Conservation (phyloP, 2,797 vertebrate species). For the Benthosema pterotum region DNA sequence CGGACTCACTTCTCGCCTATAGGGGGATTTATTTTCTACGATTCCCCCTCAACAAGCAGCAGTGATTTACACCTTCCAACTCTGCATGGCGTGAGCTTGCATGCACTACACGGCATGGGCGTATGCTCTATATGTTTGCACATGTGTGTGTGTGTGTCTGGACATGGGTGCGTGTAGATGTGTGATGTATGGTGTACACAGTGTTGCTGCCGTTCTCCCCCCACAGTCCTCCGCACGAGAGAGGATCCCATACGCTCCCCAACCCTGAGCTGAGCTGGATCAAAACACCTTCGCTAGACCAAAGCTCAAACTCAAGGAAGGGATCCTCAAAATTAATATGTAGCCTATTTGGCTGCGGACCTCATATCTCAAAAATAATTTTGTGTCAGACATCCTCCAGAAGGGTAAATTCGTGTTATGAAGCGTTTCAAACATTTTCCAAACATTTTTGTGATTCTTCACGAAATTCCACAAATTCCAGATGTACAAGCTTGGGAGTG, state of each 20-base stretch:
- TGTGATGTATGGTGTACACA: slow-evolving; percentile 32
- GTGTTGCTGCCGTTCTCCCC: slow-evolving; percentile 12
- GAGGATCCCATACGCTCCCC: slow-evolving; percentile 12
- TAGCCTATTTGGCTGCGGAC: too few species aligned
- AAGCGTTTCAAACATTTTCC: too few species aligned
- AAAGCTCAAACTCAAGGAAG: too few species aligned
- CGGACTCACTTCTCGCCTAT: neutral
- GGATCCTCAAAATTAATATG: too few species aligned
- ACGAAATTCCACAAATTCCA: too few species aligned
- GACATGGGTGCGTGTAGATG: slow-evolving; percentile 10
- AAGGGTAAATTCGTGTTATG: too few species aligned
- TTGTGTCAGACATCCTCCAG: too few species aligned
- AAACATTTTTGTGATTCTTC: too few species aligned
- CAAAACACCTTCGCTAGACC: slow-evolving; percentile 35
- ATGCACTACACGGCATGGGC: slow-evolving; percentile 2
- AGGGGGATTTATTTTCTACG: neutral
- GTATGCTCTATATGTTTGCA: slow-evolving; percentile 3
- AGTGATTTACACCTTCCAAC: slow-evolving; percentile 17
- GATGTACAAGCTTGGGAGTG: too few species aligned
- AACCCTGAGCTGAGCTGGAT: slow-evolving; percentile 24
- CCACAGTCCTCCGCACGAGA: slow-evolving; percentile 29
- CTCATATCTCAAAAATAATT: too few species aligned
- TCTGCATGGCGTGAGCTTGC: neutral
- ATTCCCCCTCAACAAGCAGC: slow-evolving; percentile 4
- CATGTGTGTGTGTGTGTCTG: slow-evolving; percentile 1